Evolutionary conservation across 2,888 invertebrate genomes (phyloP).

Genomic region (Cyclophora punctaria): DNA sequence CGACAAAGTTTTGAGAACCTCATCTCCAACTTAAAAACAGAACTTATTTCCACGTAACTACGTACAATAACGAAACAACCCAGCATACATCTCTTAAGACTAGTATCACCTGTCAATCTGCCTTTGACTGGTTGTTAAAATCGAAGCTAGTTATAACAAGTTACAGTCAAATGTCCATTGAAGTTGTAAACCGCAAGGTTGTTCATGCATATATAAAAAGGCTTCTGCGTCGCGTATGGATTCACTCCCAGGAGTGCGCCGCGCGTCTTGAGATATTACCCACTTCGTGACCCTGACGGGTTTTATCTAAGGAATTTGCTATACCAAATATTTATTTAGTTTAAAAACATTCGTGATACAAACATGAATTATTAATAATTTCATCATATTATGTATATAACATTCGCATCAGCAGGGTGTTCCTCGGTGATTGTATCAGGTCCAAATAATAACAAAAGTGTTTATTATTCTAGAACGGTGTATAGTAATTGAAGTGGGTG

Average conservation of each 20-base stretch:
- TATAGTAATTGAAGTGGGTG: constrained; percentile 13
- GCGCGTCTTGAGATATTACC: constrained; percentile 51
- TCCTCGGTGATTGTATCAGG: not conserved
- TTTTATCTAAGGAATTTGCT: constrained; percentile 25
- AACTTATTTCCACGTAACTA: too few relatives aligned
- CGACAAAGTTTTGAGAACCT: constrained; percentile 1
- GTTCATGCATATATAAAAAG: constrained; percentile 55
- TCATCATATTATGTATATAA: too few relatives aligned
- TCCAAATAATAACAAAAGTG: constrained; percentile 5
- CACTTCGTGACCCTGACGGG: constrained; percentile 39
- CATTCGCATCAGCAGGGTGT: too few relatives aligned
- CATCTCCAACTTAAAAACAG: not conserved
- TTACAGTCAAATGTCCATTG: too few relatives aligned
- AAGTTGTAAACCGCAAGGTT: constrained; percentile 8
- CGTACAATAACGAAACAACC: too few relatives aligned
- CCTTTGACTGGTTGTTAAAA: too few relatives aligned
- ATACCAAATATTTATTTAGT: constrained; percentile 11
- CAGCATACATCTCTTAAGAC: too few relatives aligned
- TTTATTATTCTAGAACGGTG: constrained; percentile 13
- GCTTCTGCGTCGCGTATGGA: constrained; percentile 35
- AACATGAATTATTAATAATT: not conserved
- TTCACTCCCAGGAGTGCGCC: constrained; percentile 31
- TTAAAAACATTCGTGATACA: not conserved
- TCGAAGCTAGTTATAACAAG: too few relatives aligned
- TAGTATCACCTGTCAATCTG: too few relatives aligned